These are phyloP conservation scores for Microchirus variegatus DNA, from an alignment of 2,797 vertebrate genomes.

Conservation along the genomic window DNA sequence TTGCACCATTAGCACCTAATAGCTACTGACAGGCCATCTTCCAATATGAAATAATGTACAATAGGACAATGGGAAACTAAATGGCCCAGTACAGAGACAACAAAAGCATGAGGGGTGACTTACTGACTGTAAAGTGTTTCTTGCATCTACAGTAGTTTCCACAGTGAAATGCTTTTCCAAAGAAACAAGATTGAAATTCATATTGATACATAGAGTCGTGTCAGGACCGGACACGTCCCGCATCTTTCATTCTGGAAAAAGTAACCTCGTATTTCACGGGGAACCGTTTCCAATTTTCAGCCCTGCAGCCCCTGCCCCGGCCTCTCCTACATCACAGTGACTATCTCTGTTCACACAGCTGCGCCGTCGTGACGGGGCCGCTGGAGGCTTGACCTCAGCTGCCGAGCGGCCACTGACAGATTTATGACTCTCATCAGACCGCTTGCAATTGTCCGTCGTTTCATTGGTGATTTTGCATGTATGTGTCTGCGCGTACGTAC, in stretches of 20 bases:
- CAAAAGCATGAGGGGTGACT: too few species aligned
- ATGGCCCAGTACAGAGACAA: neutral
- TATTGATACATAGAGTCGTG: neutral
- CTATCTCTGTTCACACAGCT: slow-evolving; percentile 66
- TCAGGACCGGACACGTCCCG: slow-evolving; percentile 25
- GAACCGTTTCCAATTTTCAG: too few species aligned
- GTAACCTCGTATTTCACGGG: slow-evolving; percentile 9
- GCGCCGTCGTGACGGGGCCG: slow-evolving; percentile 47
- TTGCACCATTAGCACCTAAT: neutral
- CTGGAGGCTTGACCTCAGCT: slow-evolving; percentile 51
- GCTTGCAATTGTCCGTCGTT: slow-evolving; percentile 64
- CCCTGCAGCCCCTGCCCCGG: slow-evolving; percentile 38
- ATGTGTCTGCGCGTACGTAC: slow-evolving; percentile 14
- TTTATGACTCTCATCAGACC: slow-evolving; percentile 64
- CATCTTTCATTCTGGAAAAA: slow-evolving; percentile 41
- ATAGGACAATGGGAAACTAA: neutral
- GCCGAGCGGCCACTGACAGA: slow-evolving; percentile 56
- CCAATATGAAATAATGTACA: neutral
- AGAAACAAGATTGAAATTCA: neutral
- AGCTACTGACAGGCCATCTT: neutral
- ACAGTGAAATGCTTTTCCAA: neutral
- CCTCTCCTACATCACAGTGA: slow-evolving; percentile 19
- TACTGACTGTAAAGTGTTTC: too few species aligned
- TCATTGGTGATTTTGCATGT: slow-evolving; percentile 48
- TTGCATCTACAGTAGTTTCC: too few species aligned